Percentiles rank a stretch among this genome's conserved stretches.
phyloP scores from a whole-genome alignment of 2,113 vertebrate species.

The Podarcis muralis region DNA sequence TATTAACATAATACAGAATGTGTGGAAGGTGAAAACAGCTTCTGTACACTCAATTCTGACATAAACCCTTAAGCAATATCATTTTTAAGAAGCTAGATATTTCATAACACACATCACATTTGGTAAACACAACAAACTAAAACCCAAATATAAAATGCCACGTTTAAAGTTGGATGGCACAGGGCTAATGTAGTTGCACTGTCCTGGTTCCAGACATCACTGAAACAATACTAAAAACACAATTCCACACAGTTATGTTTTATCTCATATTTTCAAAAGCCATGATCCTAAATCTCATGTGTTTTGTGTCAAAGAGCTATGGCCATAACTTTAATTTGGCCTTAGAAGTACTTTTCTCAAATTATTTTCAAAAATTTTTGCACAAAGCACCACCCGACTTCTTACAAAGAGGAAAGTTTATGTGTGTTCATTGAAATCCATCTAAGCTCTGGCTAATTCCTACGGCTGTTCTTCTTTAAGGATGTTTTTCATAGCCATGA shows the following conservation, averaged over 20 bases:
- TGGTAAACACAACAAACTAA: constrained; percentile 59
- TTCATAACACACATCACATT: constrained; percentile 28
- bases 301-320: neutral
- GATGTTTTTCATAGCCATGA: neutral
- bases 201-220: constrained; percentile 20
- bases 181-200: constrained; percentile 36
- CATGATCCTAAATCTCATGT: neutral
- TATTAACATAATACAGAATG: constrained; percentile 41
- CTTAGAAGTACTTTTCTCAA: neutral
- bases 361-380: neutral
- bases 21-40: constrained; percentile 38
- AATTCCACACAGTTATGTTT: neutral
- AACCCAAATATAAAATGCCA: constrained; percentile 53
- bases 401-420: neutral
- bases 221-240: neutral
- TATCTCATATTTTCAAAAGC: neutral
- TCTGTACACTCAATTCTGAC: constrained; percentile 42
- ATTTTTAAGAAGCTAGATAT: constrained; percentile 50
- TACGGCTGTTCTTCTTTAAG: neutral
- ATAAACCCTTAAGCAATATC: constrained; percentile 42
- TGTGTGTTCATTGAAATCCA: neutral
- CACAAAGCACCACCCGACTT: neutral
- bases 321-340: neutral
- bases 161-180: constrained; percentile 42
- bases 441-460: neutral